These are phyloP conservation scores for Iselma pallidipennis DNA, from an alignment of 2,888 invertebrate genomes.

Conservation along the genomic window DNA sequence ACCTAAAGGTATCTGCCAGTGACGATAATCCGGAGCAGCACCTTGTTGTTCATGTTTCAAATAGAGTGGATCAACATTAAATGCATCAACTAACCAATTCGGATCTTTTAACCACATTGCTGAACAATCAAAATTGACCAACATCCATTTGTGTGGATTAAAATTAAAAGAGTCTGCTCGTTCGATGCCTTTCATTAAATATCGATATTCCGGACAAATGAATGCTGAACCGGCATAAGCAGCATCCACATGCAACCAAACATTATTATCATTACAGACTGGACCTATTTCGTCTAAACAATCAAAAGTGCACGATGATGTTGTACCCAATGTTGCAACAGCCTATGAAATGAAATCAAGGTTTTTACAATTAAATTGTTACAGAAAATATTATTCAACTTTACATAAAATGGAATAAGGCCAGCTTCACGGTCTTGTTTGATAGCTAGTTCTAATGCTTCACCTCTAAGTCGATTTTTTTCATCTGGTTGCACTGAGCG, in stretches of 20 bases:
- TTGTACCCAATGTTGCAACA: slow-evolving; percentile 91
- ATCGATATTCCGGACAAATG: slow-evolving; percentile 95
- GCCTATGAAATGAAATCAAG: slow-evolving; percentile 58
- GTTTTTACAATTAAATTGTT: slow-evolving; percentile 10
- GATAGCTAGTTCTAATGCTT: slow-evolving; percentile 75
- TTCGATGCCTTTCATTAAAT: slow-evolving; percentile 86
- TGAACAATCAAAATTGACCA: slow-evolving; percentile 99
- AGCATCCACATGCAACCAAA: slow-evolving; percentile 97
- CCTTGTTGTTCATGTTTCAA: slow-evolving; percentile 93
- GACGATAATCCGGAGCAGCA: slow-evolving; percentile 90
- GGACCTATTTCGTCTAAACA: slow-evolving; percentile 84
- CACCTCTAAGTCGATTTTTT: slow-evolving; percentile 74
- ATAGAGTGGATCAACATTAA: slow-evolving; percentile 97
- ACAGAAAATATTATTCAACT: slow-evolving; percentile 44
- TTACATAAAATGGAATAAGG: slow-evolving; percentile 94
- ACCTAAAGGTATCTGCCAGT: slow-evolving; percentile 97
- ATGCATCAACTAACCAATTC: slow-evolving; percentile 88
- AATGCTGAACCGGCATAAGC: slow-evolving; percentile 97
- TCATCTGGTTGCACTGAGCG: slow-evolving; percentile 73
- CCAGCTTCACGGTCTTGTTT: slow-evolving; percentile 85
- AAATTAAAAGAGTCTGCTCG: slow-evolving; percentile 96
- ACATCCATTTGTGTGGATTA: slow-evolving; percentile 99
- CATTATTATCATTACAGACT: slow-evolving; percentile 71
- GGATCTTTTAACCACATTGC: slow-evolving; percentile 96
- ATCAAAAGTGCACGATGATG: slow-evolving; percentile 95